phyloP scores from a whole-genome alignment of 2,113 vertebrate species.

The Oenanthe oenanthe region DNA sequence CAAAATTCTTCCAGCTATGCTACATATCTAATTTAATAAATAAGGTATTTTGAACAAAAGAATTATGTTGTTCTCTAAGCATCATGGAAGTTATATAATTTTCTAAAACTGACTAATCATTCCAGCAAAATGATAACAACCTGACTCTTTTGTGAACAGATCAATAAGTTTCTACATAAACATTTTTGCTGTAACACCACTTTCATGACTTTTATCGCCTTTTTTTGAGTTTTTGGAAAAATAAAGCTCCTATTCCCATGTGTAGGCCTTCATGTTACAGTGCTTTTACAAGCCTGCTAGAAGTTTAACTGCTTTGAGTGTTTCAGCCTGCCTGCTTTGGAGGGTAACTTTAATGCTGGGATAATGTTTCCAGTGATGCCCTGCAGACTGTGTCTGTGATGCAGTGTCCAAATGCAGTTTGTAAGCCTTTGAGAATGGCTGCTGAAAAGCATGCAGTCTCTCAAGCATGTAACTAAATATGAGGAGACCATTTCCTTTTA shows the following conservation, averaged over 20 bases:
- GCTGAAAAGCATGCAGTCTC: neutral
- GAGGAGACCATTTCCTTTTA: neutral
- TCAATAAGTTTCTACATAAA: neutral
- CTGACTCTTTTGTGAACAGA: neutral
- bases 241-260: neutral
- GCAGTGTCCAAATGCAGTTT: neutral
- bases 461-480: neutral
- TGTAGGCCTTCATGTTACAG: neutral
- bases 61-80: neutral
- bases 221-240: neutral
- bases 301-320: neutral
- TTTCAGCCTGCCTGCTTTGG: neutral
- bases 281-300: neutral
- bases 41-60: neutral
- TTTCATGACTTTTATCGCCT: neutral
- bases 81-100: neutral
- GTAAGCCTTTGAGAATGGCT: neutral
- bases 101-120: neutral
- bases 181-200: neutral
- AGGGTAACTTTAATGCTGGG: neutral
- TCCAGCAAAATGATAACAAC: neutral
- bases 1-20: neutral
- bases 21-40: neutral
- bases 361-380: neutral
- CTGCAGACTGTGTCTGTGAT: neutral